Evolutionary conservation across 2,113 vertebrate species (phyloP), one percentile per base, ranked within the genome.

Genomic region (Calonectris borealis): DNA sequence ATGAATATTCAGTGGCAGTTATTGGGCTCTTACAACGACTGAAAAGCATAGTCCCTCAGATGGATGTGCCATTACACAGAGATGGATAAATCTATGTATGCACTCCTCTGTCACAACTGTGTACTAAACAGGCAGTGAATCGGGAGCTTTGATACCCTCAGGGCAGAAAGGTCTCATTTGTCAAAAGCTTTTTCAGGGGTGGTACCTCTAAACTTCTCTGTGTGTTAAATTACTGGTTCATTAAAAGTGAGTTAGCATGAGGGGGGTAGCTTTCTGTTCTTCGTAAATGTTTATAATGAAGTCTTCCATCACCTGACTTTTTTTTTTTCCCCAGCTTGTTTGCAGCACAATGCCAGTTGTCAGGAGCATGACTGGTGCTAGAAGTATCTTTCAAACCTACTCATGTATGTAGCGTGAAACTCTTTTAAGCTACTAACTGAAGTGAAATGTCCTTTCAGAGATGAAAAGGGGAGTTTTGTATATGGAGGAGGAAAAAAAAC

Each of bases 401-500:
- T 90, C 44, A 61, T 64, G 66, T 72, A 40, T 91, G 22, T 48
- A 91, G 40, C 3, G 1, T 58, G 34, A 55, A 88, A 61, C 31
- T 54, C 66, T 57, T 55, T 93, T 38, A 58, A 71, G 40, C 26
- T 51, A 19, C 38, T 96, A 70, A 77, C 72, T 36, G 38, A 73
- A n/a, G 31, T 57, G 68, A 73, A 54, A 5, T 94, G 65, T 78
- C 77, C 62, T 97, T 98, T 86, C 95, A 99, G 99, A 85, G 98
- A 99, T 29, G 98, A 98, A 57, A 98, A 98, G 34, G 93, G 93
- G 21, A 97, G 96, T 66, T 97, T 96, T 69, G n/a, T 97, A 10
- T 98, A 97, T 48, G 90, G 97, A 38, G 97, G 97, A 44, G 96
- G 97, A 64, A 98, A 94, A 58, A 98, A 98, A 76, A 83, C 70